These are phyloP conservation scores for Tricholauxania praeusta DNA, from an alignment of 2,888 invertebrate species.

Conservation along the genomic window DNA sequence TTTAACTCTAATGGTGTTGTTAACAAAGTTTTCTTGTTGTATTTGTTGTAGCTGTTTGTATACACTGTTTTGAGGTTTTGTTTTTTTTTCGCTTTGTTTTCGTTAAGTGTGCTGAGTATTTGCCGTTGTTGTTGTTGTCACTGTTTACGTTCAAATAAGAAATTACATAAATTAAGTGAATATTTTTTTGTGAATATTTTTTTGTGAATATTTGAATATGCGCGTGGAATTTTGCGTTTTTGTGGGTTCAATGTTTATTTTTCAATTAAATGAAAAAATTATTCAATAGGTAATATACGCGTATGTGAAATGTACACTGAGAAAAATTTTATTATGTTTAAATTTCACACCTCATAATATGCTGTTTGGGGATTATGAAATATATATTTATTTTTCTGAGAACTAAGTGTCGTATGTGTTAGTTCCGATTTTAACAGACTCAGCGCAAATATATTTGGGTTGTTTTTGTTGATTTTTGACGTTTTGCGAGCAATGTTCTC, in stretches of 20 bases:
- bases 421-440: no score
- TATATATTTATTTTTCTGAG: no score
- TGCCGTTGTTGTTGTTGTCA: conserved; percentile 28
- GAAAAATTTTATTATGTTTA: no score
- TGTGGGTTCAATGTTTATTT: conserved; percentile 25
- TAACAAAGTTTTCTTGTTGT: conserved; percentile 35
- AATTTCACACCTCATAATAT: no score
- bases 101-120: neutral
- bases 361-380: no score
- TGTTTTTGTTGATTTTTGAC: no score
- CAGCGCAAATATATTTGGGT: no score
- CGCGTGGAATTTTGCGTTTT: conserved; percentile 15
- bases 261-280: conserved; percentile 10
- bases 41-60: conserved; percentile 5
- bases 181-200: conserved; percentile 46
- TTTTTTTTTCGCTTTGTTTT: conserved; percentile 29
- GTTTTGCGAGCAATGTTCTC: no score
- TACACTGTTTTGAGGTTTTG: conserved; percentile 18
- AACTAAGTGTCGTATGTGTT: no score
- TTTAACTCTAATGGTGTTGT: conserved; percentile 37
- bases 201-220: conserved; percentile 46
- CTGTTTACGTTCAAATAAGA: conserved; percentile 40
- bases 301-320: no score
- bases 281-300: no score
- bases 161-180: conserved; percentile 62